phyloP scores from a whole-genome alignment of 2,113 vertebrate genomes.

The Grantiella picta region DNA sequence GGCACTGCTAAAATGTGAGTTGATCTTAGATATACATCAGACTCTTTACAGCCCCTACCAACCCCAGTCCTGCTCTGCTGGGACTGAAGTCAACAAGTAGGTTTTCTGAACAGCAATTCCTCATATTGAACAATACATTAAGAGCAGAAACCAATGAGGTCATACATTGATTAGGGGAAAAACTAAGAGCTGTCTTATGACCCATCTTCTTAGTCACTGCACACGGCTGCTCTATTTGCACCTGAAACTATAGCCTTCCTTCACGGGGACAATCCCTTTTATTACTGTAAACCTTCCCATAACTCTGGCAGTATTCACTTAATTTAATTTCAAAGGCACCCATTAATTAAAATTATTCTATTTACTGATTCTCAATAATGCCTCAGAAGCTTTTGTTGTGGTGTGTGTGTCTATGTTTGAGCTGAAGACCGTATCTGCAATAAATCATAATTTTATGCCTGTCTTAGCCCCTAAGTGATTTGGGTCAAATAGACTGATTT shows the following conservation, averaged over 20 bases:
- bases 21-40: background rate
- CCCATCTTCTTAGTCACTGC: background rate
- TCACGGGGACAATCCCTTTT: background rate
- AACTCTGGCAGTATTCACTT: background rate
- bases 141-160: background rate
- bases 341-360: background rate
- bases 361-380: slow-evolving; percentile 13
- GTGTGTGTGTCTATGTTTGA: background rate
- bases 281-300: background rate
- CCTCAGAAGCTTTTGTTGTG: slow-evolving; percentile 2
- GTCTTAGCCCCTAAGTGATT: slow-evolving; percentile 30
- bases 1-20: background rate
- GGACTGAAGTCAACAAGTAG: background rate
- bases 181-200: background rate
- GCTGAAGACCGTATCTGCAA: background rate
- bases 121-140: background rate
- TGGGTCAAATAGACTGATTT: slow-evolving; percentile 6
- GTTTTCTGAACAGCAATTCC: background rate
- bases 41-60: background rate
- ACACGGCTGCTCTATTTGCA: background rate
- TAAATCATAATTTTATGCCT: slow-evolving; percentile 58
- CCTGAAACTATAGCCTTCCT: background rate
- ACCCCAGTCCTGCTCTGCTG: background rate
- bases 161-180: background rate
- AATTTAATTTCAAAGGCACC: slow-evolving; percentile 1